Base-by-base conservation (phyloP, 2,797 vertebrate species). In the Sphenopsis melanotis region DNA sequence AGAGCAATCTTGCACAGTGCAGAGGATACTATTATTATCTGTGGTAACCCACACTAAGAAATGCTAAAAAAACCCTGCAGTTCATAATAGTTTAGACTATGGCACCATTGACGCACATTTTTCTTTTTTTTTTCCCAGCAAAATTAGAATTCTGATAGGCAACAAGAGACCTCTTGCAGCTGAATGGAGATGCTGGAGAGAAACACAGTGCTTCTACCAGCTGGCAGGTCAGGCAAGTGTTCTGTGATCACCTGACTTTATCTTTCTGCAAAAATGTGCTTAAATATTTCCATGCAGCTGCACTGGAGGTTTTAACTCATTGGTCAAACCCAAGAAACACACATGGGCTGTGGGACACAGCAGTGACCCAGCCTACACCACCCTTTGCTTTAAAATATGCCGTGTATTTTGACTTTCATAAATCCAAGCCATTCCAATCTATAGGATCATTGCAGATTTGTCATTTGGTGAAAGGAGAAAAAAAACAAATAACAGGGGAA, bases 81-180 rank as follows among this genome's bases (percentile, higher is more conserved):
- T 84, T 89, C 84, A 69, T 78, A 69, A 82, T 18, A 71, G 36
- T 83, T 93, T 49, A 52, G 44, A 53, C 52, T 82, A 77, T 44
- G 34, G 56, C 49, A 95, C 53, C 64, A 41, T 1, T 89, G 82
- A 95, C 64, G 63, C 32, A 46, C 30, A 77, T 89, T 59, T 14
- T 3, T 49, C 66, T 10, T 10, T 30, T 59, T 77, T 41, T 78
- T 60, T 9, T 0, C n/a, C 41, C 36, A 81, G 44, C 37, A 92
- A 93, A 94, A 90, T 92, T 81, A 90, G 77, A 93, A 78, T 29
- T n/a, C 41, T 14, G 65, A 74, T 32, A 59, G 65, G 83, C 85
- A 93, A 83, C 57, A 37, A 61, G 84, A 93, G 72, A 88, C 68
- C 93, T 80, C 80, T 74, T 63, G 77, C 61, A 42, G 57, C 78